Conservation (phyloP, 1,140 invertebrate genomes). For the Lanistes nyassanus region DNA sequence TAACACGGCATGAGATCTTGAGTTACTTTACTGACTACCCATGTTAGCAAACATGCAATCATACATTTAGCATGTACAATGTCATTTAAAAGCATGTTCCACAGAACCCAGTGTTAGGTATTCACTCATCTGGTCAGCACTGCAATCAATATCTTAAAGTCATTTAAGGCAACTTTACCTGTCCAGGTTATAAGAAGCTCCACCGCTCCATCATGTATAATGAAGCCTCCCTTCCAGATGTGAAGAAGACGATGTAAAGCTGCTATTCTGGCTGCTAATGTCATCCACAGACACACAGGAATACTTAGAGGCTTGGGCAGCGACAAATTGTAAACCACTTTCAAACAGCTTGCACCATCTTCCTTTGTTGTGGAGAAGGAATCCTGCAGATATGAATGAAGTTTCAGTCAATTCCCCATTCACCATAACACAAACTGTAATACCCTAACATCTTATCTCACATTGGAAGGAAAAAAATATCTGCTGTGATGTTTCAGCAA, state of each 20-base stretch:
- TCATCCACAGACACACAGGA: background rate
- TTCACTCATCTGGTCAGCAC: background rate
- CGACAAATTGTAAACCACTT: slow-evolving; percentile 5
- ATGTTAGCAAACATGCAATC: background rate
- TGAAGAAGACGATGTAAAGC: background rate
- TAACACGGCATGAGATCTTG: background rate
- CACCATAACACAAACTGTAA: background rate
- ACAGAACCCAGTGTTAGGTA: too few relatives aligned
- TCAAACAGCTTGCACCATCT: background rate
- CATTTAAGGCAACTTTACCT: background rate
- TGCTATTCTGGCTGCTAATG: background rate
- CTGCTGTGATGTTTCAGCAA: too few relatives aligned
- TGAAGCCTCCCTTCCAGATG: slow-evolving; percentile 1
- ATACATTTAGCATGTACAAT: too few relatives aligned
- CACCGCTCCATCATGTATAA: slow-evolving; percentile 4
- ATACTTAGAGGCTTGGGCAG: slow-evolving; percentile 2
- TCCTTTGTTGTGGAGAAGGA: background rate
- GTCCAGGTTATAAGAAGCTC: slow-evolving; percentile 1
- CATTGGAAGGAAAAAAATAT: too few relatives aligned
- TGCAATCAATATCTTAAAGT: background rate
- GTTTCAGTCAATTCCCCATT: background rate
- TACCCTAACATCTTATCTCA: too few relatives aligned
- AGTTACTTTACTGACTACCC: background rate
- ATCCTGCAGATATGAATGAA: background rate
- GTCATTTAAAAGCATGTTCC: too few relatives aligned